Percentiles rank a stretch among this genome's conserved stretches.
Conservation (phyloP, 2,797 vertebrate genomes). For the Neopelma chrysocephalum region DNA sequence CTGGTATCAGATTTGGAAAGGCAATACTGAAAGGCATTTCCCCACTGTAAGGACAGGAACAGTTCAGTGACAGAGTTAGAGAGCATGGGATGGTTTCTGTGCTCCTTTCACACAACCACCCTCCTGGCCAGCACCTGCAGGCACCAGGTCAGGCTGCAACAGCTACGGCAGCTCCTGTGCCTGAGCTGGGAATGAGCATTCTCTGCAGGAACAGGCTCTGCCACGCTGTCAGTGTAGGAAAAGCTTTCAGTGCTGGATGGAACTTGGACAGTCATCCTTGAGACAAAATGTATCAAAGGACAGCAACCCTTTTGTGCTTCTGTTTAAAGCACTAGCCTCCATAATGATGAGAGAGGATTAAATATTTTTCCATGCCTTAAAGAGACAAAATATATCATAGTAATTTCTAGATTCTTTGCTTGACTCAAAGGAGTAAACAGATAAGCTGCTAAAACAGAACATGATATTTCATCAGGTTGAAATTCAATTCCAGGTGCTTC, state of each 20-base stretch:
- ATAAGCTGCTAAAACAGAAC: too few relatives aligned
- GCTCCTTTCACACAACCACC: not conserved
- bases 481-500: not conserved
- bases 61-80: fast-evolving
- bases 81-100: too few relatives aligned
- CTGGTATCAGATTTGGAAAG: not conserved
- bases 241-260: not conserved
- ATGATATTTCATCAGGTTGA: not conserved
- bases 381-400: not conserved
- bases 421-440: not conserved
- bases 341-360: not conserved
- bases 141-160: not conserved
- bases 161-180: not conserved
- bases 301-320: too few relatives aligned
- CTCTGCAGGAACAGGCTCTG: too few relatives aligned
- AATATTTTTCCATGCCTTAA: not conserved
- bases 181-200: too few relatives aligned
- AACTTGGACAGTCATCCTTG: not conserved
- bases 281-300: not conserved
- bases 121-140: not conserved
- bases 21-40: not conserved
- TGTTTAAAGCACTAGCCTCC: not conserved
- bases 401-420: not conserved
- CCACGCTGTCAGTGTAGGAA: too few relatives aligned
- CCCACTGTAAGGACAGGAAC: too few relatives aligned